Evolutionary conservation across 2,888 invertebrate species (phyloP), one percentile per base, ranked within the genome.

Genomic region (Microdon myrmicae): DNA sequence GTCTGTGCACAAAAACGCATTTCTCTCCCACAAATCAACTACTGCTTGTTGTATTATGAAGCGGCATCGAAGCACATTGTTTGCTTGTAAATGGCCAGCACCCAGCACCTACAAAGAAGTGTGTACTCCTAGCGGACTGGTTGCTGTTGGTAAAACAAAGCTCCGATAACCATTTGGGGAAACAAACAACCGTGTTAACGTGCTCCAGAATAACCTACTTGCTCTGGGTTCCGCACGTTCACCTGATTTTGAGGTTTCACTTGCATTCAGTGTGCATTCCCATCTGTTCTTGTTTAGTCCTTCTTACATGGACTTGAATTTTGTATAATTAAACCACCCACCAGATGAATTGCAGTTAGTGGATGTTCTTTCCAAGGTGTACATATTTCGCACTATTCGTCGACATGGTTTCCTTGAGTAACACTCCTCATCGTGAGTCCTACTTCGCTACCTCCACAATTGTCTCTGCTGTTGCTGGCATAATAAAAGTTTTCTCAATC

Each of bases 401-500:
- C 45, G 34, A 35, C 10, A 37, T 37, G 44, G 44, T 49, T 51
- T 64, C 45, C 39, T 56, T 37, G 45, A n/a, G n/a, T n/a, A n/a
- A n/a, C n/a, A n/a, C n/a, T n/a, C n/a, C 23, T 51, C 58, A 55
- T 49, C 25, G 41, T 32, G 26, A 26, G 39, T 45, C 25, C 43
- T 23, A 41, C 31, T 39, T 34, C 26, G 10, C 17, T 41, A 29
- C 20, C 25, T 20, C 38, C 32, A 17, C 38, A 20, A 32, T 16
- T 38, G n/a, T n/a, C 35, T 12, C n/a, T 14, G 6, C 29, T 39
- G 14, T 9, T n/a, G 39, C 45, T 20, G 31, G 56, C 51, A 64
- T 58, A 64, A 58, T 64, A 64, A 64, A 64, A 56, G 58, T 51
- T n/a, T 64, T 58, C 51, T 58, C 51, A 64, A 56, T 64, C 58